Evolutionary conservation across 2,797 vertebrate species (phyloP), one percentile per base, ranked within the genome.

Genomic region (Falco columbarius): DNA sequence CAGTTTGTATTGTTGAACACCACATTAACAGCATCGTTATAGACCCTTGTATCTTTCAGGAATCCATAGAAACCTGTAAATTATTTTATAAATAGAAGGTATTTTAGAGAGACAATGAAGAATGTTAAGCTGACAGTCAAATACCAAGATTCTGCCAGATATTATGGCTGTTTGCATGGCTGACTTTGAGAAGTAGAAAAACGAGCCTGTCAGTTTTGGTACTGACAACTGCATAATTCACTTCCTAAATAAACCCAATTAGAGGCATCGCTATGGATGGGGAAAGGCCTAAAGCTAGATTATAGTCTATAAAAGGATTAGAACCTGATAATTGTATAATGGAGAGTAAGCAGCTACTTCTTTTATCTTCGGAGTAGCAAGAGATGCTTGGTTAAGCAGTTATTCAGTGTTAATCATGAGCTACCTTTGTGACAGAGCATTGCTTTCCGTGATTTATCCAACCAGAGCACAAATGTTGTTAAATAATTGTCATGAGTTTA

Each of bases 191-290:
- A 89, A 81, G 34, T 11, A 91, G 81, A 95, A 81, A 97, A 97
- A 97, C 62, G 86, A 90, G 73, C 38, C 88, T 94, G 76, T 89
- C 97, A 93, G 67, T 91, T 95, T 92, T 96, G 73, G 93, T 89
- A 86, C 89, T 94, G 97, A 96, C 94, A 97, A 75, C 68, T 90
- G 56, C 71, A 61, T 94, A 95, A 97, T 95, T 97, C 89, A 84
- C 27, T 88, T 97, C 74, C 81, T 95, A 87, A 93, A 88, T 83
- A 95, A 98, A 98, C 92, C 95, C 93, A 95, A 58, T 98, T 94
- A 97, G 71, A 95, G 89, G 27, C 91, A 63, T n/a, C 92, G 75
- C 72, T 89, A 76, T 90, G 67, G 85, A 94, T 89, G 77, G 49
- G 79, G 95, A 92, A 96, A 92, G 34, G 95, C 93, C 89, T 93